These are phyloP conservation scores for Sitta europaea DNA, from an alignment of 2,113 vertebrate species.

Conservation along the genomic window DNA sequence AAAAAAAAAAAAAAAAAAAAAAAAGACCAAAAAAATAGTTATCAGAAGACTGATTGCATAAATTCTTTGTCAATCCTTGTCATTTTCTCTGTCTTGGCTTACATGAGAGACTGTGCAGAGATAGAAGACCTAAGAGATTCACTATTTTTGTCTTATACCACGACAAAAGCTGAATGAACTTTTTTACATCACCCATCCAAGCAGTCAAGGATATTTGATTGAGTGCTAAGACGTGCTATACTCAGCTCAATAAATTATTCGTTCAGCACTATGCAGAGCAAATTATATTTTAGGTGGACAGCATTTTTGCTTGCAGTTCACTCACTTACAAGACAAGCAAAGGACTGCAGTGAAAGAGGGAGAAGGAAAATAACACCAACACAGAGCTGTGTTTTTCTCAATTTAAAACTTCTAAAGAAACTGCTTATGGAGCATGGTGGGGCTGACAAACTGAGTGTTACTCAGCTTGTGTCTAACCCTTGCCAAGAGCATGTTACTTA, in stretches of 20 bases:
- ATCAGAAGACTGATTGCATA: not conserved
- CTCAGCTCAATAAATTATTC: conserved; percentile 67
- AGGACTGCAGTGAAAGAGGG: not conserved
- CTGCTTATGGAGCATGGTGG: not conserved
- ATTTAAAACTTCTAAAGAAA: not conserved
- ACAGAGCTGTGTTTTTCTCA: not conserved
- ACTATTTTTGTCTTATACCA: not conserved
- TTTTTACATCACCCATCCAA: conserved; percentile 14
- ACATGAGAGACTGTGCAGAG: not conserved
- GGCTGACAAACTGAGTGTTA: not conserved
- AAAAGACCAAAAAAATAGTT: too few species aligned
- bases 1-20: not conserved
- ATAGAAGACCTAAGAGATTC: not conserved
- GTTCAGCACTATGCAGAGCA: conserved; percentile 36
- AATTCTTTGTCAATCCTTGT: not conserved
- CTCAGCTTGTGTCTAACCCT: not conserved
- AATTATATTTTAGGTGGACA: conserved; percentile 63
- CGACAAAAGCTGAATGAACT: not conserved
- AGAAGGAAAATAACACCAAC: not conserved
- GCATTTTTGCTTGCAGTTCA: conserved; percentile 36
- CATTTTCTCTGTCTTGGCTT: not conserved
- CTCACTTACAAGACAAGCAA: conserved; percentile 49
- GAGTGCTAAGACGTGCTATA: conserved; percentile 33
- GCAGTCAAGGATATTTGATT: conserved; percentile 54
- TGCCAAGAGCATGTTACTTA: not conserved